Base-by-base conservation (phyloP, 2,797 vertebrate genomes). In the Kryptolebias ocellatus region DNA sequence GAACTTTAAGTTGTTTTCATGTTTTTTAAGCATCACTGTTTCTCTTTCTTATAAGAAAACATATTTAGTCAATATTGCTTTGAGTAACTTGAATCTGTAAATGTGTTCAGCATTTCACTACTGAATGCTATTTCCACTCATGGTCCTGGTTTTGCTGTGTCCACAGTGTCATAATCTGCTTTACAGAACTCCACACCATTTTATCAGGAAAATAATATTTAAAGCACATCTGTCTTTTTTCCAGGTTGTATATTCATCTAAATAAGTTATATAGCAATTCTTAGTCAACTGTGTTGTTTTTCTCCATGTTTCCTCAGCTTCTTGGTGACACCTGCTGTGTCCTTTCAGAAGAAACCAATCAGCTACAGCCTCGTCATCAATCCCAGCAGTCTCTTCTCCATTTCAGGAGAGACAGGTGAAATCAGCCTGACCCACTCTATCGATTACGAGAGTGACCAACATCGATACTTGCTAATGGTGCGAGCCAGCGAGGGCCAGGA, bases 301-400 rank as follows among this genome's bases (percentile, higher is more conserved):
- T 39, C 42, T 28, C 50, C 34, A 20, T 79, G 44, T 77, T 34
- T 79, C 37, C 67, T 20, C 86, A 97, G 96, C 37, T 95, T 97
- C 89, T 80, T 96, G 83, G 91, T 90, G 49, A 94, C 95, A 31
- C 90, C 89, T 28, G 96, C 95, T 34, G 65, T 95, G 64, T 97
- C 95, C 54, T 95, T 95, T 85, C 96, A 96, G 86, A 95, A 95
- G 71, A 93, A 94, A 74, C 85, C 92, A 17, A 90, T 97, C 88
- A 93, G 80, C 85, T 96, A 96, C 91, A 95, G 92, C 86, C 93
- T 96, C 45, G 79, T 95, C 34, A 95, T 92, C 85, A 96, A 97
- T 85, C 95, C 95, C 76, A 93, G 93, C 80, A 95, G 93, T 61
- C 91, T 96, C 1, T 96, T 97, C 86, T 90, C 85, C 75, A 94